These are phyloP conservation scores for Caenorhabditis remanei DNA, from an alignment of 1,140 invertebrate species.

Conservation along the genomic window DNA sequence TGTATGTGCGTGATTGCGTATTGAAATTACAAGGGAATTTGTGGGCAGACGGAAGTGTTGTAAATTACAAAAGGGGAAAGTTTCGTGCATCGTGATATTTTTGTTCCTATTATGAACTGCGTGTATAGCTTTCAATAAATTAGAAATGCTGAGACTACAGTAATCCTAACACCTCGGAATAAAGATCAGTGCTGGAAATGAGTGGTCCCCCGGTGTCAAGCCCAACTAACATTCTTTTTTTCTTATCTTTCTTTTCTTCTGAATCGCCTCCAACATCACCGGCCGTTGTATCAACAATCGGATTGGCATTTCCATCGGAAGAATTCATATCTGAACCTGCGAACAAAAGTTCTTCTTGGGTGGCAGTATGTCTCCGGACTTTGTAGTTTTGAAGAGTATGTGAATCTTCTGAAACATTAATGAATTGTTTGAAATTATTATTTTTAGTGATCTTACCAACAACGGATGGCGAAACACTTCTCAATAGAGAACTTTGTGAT, in stretches of 20 bases:
- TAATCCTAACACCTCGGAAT: too few species aligned
- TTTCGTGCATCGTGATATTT: neutral
- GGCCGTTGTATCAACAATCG: neutral
- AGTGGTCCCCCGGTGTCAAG: neutral
- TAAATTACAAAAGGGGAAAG: neutral
- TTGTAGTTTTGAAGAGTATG: conserved; percentile 53
- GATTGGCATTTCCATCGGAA: conserved; percentile 42
- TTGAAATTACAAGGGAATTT: neutral
- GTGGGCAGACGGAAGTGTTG: neutral
- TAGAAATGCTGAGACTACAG: too few species aligned
- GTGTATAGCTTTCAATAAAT: too few species aligned
- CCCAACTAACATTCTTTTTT: conserved; percentile 57
- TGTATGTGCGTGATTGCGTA: neutral
- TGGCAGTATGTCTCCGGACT: conserved; percentile 26
- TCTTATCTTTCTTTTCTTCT: conserved; percentile 21
- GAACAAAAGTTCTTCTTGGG: conserved; percentile 57
- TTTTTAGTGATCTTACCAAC: neutral
- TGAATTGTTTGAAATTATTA: neutral
- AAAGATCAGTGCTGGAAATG: too few species aligned
- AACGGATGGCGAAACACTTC: conserved; percentile 26
- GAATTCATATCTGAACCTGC: neutral
- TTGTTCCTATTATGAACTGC: too few species aligned
- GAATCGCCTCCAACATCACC: conserved; percentile 37
- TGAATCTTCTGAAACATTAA: neutral
- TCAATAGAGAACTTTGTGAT: conserved; percentile 7